These are phyloP conservation scores for Corythornis cristatus DNA, from an alignment of 2,113 vertebrate species.

Conservation along the genomic window DNA sequence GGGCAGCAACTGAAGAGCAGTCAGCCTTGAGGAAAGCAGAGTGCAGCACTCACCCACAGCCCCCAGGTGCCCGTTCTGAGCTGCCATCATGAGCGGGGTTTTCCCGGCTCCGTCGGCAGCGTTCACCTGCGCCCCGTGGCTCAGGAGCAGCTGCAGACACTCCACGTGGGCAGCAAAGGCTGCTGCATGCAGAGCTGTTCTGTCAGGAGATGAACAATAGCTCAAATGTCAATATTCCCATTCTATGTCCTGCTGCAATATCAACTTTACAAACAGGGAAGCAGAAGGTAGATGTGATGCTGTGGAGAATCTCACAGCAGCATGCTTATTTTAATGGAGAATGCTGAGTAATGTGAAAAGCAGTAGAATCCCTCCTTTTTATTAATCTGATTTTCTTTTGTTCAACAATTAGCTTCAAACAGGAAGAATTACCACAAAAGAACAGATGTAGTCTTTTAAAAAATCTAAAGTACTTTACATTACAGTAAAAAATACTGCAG, in stretches of 20 bases:
- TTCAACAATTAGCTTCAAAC: neutral
- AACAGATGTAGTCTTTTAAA: neutral
- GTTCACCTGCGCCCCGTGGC: constrained; percentile 85
- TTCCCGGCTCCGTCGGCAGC: constrained; percentile 81
- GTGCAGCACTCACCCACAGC: constrained; percentile 81
- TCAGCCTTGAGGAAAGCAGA: neutral
- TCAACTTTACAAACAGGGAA: neutral
- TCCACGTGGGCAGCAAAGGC: constrained; percentile 89
- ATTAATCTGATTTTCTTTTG: neutral
- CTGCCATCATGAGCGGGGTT: constrained; percentile 90
- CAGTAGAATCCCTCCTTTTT: neutral
- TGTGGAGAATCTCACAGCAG: neutral
- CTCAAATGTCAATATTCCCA: neutral
- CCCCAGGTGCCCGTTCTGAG: constrained; percentile 80
- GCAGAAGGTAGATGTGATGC: neutral
- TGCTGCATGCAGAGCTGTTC: constrained; percentile 93
- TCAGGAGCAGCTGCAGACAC: constrained; percentile 91
- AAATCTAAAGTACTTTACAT: neutral
- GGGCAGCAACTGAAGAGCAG: neutral
- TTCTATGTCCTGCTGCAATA: neutral
- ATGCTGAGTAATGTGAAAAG: neutral
- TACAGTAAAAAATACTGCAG: neutral
- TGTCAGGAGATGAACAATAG: neutral
- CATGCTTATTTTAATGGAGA: neutral
- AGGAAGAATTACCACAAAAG: neutral